phyloP scores from a whole-genome alignment of 2,113 vertebrate genomes.

The Mastomys natalensis region DNA sequence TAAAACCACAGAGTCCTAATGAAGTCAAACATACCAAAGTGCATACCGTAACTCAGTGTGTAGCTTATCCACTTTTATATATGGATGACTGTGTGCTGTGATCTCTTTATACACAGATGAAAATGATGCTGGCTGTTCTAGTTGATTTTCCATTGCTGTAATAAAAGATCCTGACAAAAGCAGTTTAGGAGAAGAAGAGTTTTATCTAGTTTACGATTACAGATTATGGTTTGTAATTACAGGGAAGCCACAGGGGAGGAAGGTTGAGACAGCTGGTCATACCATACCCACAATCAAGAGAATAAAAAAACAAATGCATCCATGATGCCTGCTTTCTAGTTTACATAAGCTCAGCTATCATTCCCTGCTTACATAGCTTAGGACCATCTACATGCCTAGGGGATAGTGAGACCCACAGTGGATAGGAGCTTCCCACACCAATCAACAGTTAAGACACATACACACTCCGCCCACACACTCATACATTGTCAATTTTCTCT shows the following conservation, averaged over 20 bases:
- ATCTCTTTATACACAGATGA: background rate
- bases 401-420: background rate
- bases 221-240: background rate
- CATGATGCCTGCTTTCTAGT: background rate
- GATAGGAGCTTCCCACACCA: no score
- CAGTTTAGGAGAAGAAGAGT: no score
- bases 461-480: no score
- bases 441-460: background rate
- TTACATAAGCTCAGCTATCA: background rate
- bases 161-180: background rate
- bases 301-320: background rate
- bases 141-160: background rate
- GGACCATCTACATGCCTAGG: no score
- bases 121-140: background rate
- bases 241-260: background rate
- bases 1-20: background rate
- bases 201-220: background rate
- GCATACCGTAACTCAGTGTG: background rate
- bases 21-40: slow-evolving; percentile 3
- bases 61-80: background rate
- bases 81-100: background rate
- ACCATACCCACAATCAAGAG: no score
- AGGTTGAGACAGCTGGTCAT: background rate
- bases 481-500: background rate
- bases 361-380: background rate